A percentile compares a stretch with the other conserved stretches of the same genome.
These are phyloP conservation scores for Macropodus opercularis DNA, from an alignment of 2,797 vertebrate species.

Conservation along the genomic window DNA sequence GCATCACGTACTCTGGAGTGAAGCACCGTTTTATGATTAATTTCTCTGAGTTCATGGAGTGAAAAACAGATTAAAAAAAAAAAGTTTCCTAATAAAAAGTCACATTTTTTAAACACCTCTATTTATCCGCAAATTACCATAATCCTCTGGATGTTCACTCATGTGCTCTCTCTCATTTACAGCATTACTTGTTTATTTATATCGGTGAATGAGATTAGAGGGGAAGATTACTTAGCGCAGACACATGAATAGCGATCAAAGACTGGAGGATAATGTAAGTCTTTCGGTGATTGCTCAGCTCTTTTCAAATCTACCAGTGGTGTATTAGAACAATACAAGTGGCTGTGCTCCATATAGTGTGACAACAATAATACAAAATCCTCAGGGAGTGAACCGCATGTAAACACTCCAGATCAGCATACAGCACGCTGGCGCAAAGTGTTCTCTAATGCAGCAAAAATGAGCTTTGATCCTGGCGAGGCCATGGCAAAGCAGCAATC, in stretches of 20 bases:
- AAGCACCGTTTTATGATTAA: slow-evolving; percentile 41
- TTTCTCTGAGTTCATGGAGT: slow-evolving; percentile 27
- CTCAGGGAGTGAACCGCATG: slow-evolving; percentile 72
- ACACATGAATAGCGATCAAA: slow-evolving; percentile 84
- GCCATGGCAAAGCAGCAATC: slow-evolving; percentile 49
- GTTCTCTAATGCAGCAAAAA: slow-evolving; percentile 71
- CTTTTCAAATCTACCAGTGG: slow-evolving; percentile 74
- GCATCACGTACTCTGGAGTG: slow-evolving; percentile 18
- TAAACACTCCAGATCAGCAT: slow-evolving; percentile 75
- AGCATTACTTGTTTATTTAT: slow-evolving; percentile 86
- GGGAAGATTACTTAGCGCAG: slow-evolving; percentile 82
- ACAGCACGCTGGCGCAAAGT: slow-evolving; percentile 58
- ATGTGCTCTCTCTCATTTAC: slow-evolving; percentile 79
- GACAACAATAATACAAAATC: slow-evolving; percentile 81
- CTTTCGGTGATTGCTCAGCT: slow-evolving; percentile 79
- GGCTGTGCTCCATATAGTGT: slow-evolving; percentile 73
- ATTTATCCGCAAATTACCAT: slow-evolving; percentile 85
- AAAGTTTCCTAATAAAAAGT: slow-evolving; percentile 72
- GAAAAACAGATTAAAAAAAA: slow-evolving; percentile 38
- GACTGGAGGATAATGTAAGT: slow-evolving; percentile 84
- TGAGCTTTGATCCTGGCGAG: slow-evolving; percentile 66
- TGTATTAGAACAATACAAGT: slow-evolving; percentile 82
- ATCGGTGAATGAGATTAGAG: slow-evolving; percentile 85
- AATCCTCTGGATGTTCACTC: slow-evolving; percentile 83
- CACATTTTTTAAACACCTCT: slow-evolving; percentile 77